Conservation (phyloP, 2,888 invertebrate genomes). For the Kryphioiulus occultus region DNA sequence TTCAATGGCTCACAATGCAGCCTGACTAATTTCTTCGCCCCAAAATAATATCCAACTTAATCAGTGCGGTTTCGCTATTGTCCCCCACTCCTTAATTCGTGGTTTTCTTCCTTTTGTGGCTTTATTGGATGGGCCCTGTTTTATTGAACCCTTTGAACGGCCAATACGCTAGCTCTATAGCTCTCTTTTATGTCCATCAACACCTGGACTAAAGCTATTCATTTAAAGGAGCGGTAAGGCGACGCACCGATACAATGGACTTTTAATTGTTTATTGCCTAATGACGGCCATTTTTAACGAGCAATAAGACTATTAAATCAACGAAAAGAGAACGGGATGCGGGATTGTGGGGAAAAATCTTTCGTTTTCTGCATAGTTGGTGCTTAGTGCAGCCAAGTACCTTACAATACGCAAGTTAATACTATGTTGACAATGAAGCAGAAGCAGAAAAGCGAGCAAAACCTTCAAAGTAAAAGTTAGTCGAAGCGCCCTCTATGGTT, state of each 20-base stretch:
- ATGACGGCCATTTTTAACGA: neutral
- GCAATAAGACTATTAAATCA: neutral
- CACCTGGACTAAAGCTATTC: neutral
- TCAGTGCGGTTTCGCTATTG: neutral
- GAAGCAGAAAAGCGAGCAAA: neutral
- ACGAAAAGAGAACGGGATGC: neutral
- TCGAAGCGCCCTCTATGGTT: too few relatives aligned
- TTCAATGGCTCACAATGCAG: neutral
- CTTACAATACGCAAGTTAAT: too few relatives aligned
- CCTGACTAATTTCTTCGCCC: neutral
- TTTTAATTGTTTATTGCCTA: neutral
- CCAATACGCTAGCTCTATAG: neutral
- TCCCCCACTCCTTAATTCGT: neutral
- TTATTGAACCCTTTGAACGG: neutral
- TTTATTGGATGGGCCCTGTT: neutral
- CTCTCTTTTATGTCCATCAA: neutral
- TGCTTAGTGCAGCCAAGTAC: neutral
- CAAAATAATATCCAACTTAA: neutral
- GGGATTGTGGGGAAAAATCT: neutral
- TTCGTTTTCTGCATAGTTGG: neutral
- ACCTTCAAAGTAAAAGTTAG: too few relatives aligned
- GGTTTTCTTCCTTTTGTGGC: neutral
- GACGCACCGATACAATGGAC: neutral
- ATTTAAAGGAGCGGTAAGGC: neutral
- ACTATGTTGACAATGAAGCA: neutral